These are phyloP conservation scores for Drosophila subsilvestris DNA, from an alignment of 2,888 invertebrate genomes.

Conservation along the genomic window DNA sequence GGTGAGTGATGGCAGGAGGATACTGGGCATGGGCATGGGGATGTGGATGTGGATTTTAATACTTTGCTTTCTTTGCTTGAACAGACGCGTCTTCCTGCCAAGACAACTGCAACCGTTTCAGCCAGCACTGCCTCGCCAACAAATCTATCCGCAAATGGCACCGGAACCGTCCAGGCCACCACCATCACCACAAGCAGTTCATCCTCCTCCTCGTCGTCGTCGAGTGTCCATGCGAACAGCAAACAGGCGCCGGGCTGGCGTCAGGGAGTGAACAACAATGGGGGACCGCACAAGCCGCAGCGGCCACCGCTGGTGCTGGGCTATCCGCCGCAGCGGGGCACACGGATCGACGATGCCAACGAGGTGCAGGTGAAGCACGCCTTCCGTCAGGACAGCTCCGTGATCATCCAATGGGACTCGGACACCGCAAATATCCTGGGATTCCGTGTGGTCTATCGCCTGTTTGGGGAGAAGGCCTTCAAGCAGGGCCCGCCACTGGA, in stretches of 20 bases:
- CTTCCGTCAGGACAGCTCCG: constrained; percentile 91
- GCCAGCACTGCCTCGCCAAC: constrained; percentile 42
- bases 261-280: constrained; percentile 64
- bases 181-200: constrained; percentile 61
- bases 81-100: constrained; percentile 59
- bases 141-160: constrained; percentile 56
- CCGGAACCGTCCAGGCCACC: constrained; percentile 66
- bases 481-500: constrained; percentile 95
- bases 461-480: constrained; percentile 95
- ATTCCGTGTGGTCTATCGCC: constrained; percentile 93
- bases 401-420: constrained; percentile 96
- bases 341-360: constrained; percentile 88
- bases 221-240: constrained; percentile 41
- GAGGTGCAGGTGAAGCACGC: constrained; percentile 94
- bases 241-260: constrained; percentile 82
- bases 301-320: constrained; percentile 90
- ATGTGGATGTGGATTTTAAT: neutral
- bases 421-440: constrained; percentile 94
- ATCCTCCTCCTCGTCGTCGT: constrained; percentile 35
- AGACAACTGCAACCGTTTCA: constrained; percentile 38
- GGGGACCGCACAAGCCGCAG: constrained; percentile 84
- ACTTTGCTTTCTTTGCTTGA: neutral
- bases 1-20: constrained; percentile 42
- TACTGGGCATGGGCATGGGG: neutral
- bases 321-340: constrained; percentile 87